Percentiles rank a stretch among this genome's conserved stretches.
Evolutionary conservation across 2,888 invertebrate genomes (phyloP).

Genomic region (Trachelus stipa): DNA sequence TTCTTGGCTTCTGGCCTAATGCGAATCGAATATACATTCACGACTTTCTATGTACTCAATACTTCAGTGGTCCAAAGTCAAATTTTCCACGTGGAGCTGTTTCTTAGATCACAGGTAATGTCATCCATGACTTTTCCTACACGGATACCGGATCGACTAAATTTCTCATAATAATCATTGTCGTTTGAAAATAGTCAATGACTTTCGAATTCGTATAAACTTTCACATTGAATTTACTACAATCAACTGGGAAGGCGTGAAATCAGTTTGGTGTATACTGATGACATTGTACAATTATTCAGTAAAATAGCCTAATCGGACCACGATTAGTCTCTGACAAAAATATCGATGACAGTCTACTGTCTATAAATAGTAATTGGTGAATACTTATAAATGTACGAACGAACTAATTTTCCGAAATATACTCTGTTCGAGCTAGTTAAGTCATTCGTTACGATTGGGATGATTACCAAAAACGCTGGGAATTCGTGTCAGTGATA

Average conservation of each 20-base stretch:
- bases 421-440: slow-evolving; percentile 33
- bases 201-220: not conserved
- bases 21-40: not conserved
- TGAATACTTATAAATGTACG: not conserved
- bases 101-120: not conserved
- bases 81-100: not conserved
- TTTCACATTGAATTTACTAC: not conserved
- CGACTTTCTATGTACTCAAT: not conserved
- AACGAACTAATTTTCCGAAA: not conserved
- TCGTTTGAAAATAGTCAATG: not conserved
- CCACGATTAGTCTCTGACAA: not conserved
- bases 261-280: not conserved
- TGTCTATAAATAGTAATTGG: not conserved
- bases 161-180: too few species aligned
- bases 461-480: slow-evolving; percentile 29
- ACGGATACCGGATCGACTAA: not conserved
- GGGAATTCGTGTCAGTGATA: slow-evolving; percentile 49
- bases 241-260: not conserved
- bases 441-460: slow-evolving; percentile 48
- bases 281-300: not conserved
- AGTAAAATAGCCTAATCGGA: not conserved
- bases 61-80: not conserved
- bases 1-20: not conserved
- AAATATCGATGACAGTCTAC: not conserved
- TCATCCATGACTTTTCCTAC: not conserved